Percentiles rank a stretch among this genome's conserved stretches.
Conservation (phyloP, 2,888 invertebrate species). For the Oxyteleia sp. region DNA sequence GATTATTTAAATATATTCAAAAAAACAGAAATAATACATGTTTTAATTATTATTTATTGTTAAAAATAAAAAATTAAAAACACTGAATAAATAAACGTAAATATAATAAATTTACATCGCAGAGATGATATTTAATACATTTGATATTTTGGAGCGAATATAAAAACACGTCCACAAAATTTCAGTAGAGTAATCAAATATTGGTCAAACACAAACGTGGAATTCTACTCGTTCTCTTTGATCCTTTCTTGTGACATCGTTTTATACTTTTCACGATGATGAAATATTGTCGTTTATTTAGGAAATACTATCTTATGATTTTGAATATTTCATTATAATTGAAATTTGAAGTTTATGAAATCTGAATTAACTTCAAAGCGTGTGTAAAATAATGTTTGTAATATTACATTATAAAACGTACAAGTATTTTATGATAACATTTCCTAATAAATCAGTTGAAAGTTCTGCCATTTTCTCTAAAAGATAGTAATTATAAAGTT, state of each 20-base stretch:
- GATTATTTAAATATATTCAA: too few species aligned
- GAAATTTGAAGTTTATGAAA: slow-evolving; percentile 3
- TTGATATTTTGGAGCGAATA: slow-evolving; percentile 15
- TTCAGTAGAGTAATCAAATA: slow-evolving; percentile 68
- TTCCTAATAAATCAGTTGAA: too few species aligned
- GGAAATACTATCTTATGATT: slow-evolving; percentile 27
- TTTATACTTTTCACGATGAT: slow-evolving; percentile 50
- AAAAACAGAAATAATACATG: too few species aligned
- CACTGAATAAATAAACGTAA: too few species aligned
- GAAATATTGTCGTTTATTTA: slow-evolving; percentile 53
- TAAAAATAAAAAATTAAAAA: too few species aligned
- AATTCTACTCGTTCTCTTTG: slow-evolving; percentile 52
- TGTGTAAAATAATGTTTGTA: too few species aligned
- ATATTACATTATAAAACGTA: too few species aligned
- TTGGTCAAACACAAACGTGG: slow-evolving; percentile 62
- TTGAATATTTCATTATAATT: slow-evolving; percentile 13
- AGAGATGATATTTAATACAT: slow-evolving; percentile 37
- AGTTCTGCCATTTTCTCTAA: not conserved
- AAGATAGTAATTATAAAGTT: too few species aligned
- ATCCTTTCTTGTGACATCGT: slow-evolving; percentile 54
- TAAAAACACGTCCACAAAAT: slow-evolving; percentile 52
- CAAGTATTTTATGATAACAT: too few species aligned
- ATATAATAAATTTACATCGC: slow-evolving; percentile 21
- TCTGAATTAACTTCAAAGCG: too few species aligned
- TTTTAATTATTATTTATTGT: too few species aligned